A percentile compares a stretch with the other conserved stretches of the same genome.
These are phyloP conservation scores for Manduca sexta DNA, from an alignment of 1,140 invertebrate species.

Conservation along the genomic window DNA sequence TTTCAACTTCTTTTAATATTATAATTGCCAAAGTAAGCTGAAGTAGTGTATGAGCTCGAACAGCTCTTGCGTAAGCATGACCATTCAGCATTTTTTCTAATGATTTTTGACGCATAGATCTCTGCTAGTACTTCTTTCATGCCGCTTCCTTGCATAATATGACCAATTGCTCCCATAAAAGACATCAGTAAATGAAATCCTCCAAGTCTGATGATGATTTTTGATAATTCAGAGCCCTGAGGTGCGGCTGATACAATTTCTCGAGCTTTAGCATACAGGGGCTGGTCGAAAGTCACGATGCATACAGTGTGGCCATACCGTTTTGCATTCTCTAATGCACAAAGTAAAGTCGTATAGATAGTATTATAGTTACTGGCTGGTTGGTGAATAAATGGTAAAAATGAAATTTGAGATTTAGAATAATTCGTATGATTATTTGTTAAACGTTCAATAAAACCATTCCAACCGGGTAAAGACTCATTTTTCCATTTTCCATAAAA, in stretches of 20 bases:
- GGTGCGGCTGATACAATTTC: constrained; percentile 49
- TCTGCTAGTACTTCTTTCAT: constrained; percentile 37
- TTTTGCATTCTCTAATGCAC: constrained; percentile 26
- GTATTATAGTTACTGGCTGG: constrained; percentile 30
- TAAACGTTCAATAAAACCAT: constrained; percentile 17
- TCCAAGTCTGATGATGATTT: constrained; percentile 42
- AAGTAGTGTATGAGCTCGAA: no score
- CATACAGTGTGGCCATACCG: constrained; percentile 20
- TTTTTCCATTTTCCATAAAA: constrained; percentile 32
- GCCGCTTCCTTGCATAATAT: constrained; percentile 55
- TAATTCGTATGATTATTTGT: constrained; percentile 22
- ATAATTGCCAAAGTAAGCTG: constrained; percentile 33
- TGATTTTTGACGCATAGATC: constrained; percentile 41
- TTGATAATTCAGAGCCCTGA: constrained; percentile 32
- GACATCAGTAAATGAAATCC: constrained; percentile 58
- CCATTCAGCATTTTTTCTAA: constrained; percentile 52
- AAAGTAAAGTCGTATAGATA: constrained; percentile 36
- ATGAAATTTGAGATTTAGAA: constrained; percentile 35
- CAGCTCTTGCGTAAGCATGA: constrained; percentile 29
- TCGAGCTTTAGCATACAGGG: constrained; percentile 58
- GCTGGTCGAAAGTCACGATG: constrained; percentile 50
- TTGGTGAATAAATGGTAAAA: constrained; percentile 49
- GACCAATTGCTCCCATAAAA: constrained; percentile 50
- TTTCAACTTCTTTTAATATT: constrained; percentile 32
- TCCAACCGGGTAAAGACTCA: constrained; percentile 20